Evolutionary conservation across 2,888 invertebrate species (phyloP).

Genomic region (Apotomis turbidana): DNA sequence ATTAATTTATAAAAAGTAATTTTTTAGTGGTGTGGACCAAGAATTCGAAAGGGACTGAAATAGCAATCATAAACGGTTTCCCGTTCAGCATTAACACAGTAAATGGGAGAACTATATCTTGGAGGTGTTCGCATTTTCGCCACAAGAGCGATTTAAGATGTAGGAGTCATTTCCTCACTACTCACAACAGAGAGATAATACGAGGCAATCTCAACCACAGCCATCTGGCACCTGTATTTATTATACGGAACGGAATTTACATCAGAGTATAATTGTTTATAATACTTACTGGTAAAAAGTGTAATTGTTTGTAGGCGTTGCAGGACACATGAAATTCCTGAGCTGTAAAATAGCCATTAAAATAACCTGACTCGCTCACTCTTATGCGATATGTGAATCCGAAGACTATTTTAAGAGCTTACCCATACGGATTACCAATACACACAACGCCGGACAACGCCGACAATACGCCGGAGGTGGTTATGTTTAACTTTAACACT

Average conservation of each 20-base stretch:
- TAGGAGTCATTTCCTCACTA: constrained; percentile 43
- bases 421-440: no score
- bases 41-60: constrained; percentile 35
- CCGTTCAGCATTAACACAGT: constrained; percentile 30
- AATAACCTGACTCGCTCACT: no score
- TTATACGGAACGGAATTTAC: constrained; percentile 39
- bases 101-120: neutral
- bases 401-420: no score
- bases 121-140: constrained; percentile 10
- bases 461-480: no score
- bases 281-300: no score
- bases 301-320: no score
- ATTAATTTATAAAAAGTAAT: no score
- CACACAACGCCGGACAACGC: no score
- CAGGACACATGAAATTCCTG: no score
- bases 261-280: constrained; percentile 20
- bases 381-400: no score
- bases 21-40: constrained; percentile 16
- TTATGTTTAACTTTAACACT: no score
- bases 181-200: constrained; percentile 10
- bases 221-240: constrained; percentile 39
- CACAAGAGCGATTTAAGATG: constrained; percentile 25
- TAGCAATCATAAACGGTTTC: constrained; percentile 41
- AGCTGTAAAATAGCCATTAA: no score
- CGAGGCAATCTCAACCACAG: constrained; percentile 35